Evolutionary conservation across 2,113 vertebrate species (phyloP).

Genomic region (Sisor rabdophorus): DNA sequence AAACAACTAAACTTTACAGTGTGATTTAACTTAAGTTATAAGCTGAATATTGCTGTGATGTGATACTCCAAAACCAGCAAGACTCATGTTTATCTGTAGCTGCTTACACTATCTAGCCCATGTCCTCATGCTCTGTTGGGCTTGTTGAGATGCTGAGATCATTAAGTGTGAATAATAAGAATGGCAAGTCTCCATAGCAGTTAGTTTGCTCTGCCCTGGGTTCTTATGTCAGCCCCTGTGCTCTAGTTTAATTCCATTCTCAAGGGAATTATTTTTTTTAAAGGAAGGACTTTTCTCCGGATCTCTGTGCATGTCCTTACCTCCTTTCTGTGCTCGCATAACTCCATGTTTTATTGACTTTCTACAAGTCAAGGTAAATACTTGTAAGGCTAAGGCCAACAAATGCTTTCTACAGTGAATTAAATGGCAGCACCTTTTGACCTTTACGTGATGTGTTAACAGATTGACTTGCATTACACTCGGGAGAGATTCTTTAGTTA

Average conservation of each 20-base stretch:
- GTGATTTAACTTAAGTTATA: neutral
- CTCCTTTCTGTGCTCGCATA: slow-evolving; percentile 55
- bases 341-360: slow-evolving; percentile 57
- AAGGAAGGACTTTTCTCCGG: slow-evolving; percentile 14
- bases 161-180: slow-evolving; percentile 57
- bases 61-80: slow-evolving; percentile 34
- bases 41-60: slow-evolving; percentile 3
- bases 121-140: slow-evolving; percentile 71
- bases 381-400: slow-evolving; percentile 64
- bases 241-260: slow-evolving; percentile 64
- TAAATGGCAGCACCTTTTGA: slow-evolving; percentile 57
- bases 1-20: neutral
- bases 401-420: slow-evolving; percentile 58
- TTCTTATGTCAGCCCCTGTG: slow-evolving; percentile 68
- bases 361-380: slow-evolving; percentile 57
- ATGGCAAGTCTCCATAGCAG: slow-evolving; percentile 56
- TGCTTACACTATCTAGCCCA: slow-evolving; percentile 50
- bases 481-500: neutral
- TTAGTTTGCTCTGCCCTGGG: slow-evolving; percentile 59
- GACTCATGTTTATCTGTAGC: slow-evolving; percentile 10
- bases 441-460: slow-evolving; percentile 58
- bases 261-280: slow-evolving; percentile 51
- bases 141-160: slow-evolving; percentile 44
- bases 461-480: slow-evolving; percentile 20
- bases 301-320: slow-evolving; percentile 8